A percentile compares a stretch with the other conserved stretches of the same genome.
phyloP scores from a whole-genome alignment of 2,888 invertebrate genomes.

The Caenorhabditis virilis region DNA sequence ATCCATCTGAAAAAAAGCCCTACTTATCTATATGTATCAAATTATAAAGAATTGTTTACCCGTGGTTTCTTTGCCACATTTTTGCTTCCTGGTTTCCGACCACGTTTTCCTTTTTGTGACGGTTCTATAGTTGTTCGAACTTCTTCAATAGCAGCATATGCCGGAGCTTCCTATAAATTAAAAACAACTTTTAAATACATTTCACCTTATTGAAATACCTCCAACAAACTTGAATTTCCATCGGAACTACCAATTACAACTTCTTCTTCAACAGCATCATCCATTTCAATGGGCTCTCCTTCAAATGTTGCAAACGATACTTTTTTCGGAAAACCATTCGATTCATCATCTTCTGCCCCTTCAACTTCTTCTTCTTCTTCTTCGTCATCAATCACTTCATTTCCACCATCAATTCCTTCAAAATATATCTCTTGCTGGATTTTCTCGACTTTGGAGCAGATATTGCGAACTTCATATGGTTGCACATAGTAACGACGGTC shows the following conservation, averaged over 20 bases:
- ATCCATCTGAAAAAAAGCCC: no score
- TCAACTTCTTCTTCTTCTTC: neutral
- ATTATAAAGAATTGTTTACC: no score
- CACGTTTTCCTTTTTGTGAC: neutral
- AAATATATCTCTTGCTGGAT: neutral
- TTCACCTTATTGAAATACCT: no score
- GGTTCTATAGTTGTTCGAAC: neutral
- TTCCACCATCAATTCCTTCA: neutral
- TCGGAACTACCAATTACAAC: no score
- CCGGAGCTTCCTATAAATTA: neutral
- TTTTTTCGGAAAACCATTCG: neutral
- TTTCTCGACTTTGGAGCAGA: slow-evolving; percentile 13
- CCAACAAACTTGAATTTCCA: no score
- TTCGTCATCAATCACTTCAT: neutral
- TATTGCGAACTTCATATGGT: slow-evolving; percentile 48
- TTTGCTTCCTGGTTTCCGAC: neutral
- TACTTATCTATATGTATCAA: no score
- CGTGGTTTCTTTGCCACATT: neutral
- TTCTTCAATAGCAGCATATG: slow-evolving; percentile 1
- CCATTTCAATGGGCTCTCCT: no score
- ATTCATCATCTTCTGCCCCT: neutral
- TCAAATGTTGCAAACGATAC: no score
- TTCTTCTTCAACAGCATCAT: no score
- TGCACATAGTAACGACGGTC: slow-evolving; percentile 48
- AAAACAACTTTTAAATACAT: no score